Evolutionary conservation across 2,888 invertebrate species (phyloP).

Genomic region (Papilio demoleus): DNA sequence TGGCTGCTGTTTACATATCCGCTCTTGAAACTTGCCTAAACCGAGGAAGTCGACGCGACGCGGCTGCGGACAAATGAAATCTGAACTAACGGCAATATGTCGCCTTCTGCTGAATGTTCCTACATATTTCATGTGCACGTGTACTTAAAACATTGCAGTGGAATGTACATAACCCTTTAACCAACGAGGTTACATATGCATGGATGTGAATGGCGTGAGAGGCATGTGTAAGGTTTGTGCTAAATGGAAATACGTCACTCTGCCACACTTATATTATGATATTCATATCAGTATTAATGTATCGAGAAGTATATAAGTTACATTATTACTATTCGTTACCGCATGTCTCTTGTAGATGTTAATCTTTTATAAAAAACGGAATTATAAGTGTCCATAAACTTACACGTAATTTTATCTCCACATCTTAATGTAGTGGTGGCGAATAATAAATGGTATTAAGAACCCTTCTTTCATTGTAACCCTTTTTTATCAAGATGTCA

Average conservation of each 20-base stretch:
- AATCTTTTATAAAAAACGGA: too few relatives aligned
- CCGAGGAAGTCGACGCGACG: slow-evolving; percentile 45
- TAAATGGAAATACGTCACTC: background rate
- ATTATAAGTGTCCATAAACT: too few relatives aligned
- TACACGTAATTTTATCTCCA: background rate
- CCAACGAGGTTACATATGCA: background rate
- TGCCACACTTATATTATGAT: background rate
- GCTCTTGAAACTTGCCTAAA: slow-evolving; percentile 65
- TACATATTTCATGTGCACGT: slow-evolving; percentile 6
- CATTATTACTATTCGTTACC: background rate
- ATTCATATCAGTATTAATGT: too few relatives aligned
- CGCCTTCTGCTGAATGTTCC: slow-evolving; percentile 2
- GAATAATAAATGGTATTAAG: slow-evolving; percentile 1
- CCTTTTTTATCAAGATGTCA: slow-evolving; percentile 19
- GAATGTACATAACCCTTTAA: background rate
- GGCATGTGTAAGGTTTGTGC: background rate
- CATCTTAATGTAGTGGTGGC: slow-evolving; percentile 1
- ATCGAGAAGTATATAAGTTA: background rate
- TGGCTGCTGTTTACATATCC: slow-evolving; percentile 67
- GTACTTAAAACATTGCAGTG: background rate
- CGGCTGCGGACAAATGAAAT: slow-evolving; percentile 27
- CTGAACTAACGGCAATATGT: slow-evolving; percentile 33
- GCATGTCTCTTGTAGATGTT: too few relatives aligned
- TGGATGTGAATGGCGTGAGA: background rate
- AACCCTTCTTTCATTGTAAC: slow-evolving; percentile 1